A percentile compares a stretch with the other conserved stretches of the same genome.
phyloP scores from a whole-genome alignment of 2,888 invertebrate genomes.

The Monochamus alternatus region DNA sequence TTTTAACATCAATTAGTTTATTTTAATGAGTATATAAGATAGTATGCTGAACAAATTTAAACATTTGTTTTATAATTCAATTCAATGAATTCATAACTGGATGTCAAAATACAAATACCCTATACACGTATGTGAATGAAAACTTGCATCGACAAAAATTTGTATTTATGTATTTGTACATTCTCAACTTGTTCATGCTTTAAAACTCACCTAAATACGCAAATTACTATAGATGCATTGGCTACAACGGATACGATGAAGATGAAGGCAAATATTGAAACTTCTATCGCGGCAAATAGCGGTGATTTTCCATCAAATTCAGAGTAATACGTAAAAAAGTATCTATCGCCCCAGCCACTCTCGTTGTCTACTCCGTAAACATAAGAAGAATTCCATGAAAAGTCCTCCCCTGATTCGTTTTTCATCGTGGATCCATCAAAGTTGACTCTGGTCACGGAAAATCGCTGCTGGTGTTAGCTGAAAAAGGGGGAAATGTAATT shows the following conservation, averaged over 20 bases:
- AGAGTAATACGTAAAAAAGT: constrained; percentile 75
- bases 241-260: constrained; percentile 72
- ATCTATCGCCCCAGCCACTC: constrained; percentile 73
- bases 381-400: constrained; percentile 72
- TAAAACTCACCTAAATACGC: constrained; percentile 70
- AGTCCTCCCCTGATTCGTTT: constrained; percentile 44
- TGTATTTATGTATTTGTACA: too few relatives aligned
- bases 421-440: constrained; percentile 32
- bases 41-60: too few relatives aligned
- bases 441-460: constrained; percentile 1
- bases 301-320: constrained; percentile 71
- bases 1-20: too few relatives aligned
- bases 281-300: constrained; percentile 68
- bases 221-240: constrained; percentile 73
- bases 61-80: too few relatives aligned
- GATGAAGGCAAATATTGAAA: constrained; percentile 66
- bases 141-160: too few relatives aligned
- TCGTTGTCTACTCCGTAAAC: constrained; percentile 71
- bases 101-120: too few relatives aligned
- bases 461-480: constrained; percentile 6
- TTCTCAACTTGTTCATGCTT: too few relatives aligned
- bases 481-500: constrained; percentile 6
- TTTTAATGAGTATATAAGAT: too few relatives aligned
- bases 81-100: too few relatives aligned
- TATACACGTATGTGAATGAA: too few relatives aligned